Evolutionary conservation across 2,113 vertebrate genomes (phyloP).

Genomic region (Silurus glanis): DNA sequence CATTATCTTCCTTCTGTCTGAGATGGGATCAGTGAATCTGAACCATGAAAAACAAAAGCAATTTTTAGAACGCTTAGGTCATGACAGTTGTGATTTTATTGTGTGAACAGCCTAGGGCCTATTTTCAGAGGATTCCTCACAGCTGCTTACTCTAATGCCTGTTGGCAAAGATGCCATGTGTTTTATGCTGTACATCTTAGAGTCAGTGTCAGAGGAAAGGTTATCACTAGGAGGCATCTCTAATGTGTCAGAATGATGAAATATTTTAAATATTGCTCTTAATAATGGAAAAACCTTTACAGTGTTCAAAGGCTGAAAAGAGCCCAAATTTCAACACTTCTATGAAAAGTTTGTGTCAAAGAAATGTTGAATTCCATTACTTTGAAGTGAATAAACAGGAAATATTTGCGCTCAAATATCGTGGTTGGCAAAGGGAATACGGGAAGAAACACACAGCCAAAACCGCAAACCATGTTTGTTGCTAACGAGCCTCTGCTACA

Average conservation of each 20-base stretch:
- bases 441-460: not conserved
- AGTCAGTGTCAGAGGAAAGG: not conserved
- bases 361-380: not conserved
- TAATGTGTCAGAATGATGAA: not conserved
- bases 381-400: not conserved
- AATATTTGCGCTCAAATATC: not conserved
- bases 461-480: not conserved
- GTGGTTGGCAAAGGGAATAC: not conserved
- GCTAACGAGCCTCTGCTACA: not conserved
- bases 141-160: not conserved
- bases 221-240: not conserved
- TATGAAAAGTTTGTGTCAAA: not conserved
- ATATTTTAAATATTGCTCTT: not conserved
- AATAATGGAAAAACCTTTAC: not conserved
- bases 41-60: not conserved
- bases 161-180: not conserved
- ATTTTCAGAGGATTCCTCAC: not conserved
- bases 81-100: not conserved
- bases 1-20: not conserved
- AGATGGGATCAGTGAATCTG: too few relatives aligned
- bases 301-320: not conserved
- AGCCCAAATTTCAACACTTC: not conserved
- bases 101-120: not conserved
- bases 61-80: not conserved
- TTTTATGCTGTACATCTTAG: not conserved